These are phyloP conservation scores for Cyanoramphus novaezelandiae DNA, from an alignment of 2,113 vertebrate species.

Conservation along the genomic window DNA sequence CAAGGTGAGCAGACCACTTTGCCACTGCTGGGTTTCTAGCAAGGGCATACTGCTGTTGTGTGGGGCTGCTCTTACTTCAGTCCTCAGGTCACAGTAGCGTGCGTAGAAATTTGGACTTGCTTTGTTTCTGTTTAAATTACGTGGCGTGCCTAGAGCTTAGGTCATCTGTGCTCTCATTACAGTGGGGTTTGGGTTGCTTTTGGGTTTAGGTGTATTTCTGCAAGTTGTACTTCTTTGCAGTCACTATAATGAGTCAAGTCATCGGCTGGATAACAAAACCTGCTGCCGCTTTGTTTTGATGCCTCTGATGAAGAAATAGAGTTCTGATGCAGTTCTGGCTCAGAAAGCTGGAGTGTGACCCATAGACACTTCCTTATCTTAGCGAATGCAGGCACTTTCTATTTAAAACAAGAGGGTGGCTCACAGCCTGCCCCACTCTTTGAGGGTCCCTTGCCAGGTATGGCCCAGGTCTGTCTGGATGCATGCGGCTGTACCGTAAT, in stretches of 20 bases:
- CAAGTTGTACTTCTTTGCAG: background rate
- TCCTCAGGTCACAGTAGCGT: background rate
- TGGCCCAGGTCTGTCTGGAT: background rate
- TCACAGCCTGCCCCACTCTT: background rate
- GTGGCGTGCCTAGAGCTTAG: background rate
- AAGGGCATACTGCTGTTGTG: background rate
- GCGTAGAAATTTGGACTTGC: background rate
- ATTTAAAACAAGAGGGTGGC: background rate
- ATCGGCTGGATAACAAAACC: background rate
- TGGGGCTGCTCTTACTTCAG: background rate
- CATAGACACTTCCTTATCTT: background rate
- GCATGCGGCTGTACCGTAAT: rapidly evolving
- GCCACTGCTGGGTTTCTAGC: background rate
- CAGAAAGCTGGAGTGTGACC: background rate
- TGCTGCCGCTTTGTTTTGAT: background rate
- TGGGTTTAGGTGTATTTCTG: background rate
- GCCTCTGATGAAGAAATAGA: background rate
- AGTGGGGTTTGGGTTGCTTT: background rate
- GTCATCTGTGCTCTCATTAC: background rate
- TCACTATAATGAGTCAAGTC: background rate
- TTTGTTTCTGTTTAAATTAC: background rate
- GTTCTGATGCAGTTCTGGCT: background rate
- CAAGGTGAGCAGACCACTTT: background rate
- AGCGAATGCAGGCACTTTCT: background rate
- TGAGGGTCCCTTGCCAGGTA: background rate